Evolutionary conservation across 1,140 invertebrate species (phyloP).

Genomic region (Bombus superbus): DNA sequence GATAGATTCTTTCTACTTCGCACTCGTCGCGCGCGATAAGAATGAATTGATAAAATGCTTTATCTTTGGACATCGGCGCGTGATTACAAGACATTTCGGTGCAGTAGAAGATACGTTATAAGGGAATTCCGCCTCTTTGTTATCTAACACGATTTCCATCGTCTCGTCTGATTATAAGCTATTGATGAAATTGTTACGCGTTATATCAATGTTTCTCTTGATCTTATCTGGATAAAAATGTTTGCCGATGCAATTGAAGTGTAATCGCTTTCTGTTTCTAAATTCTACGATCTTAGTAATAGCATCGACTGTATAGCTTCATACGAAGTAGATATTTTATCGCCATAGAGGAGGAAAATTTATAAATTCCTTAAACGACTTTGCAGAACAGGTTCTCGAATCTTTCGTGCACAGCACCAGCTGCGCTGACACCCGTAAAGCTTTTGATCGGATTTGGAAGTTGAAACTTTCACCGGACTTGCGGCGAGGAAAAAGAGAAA

Average conservation of each 20-base stretch:
- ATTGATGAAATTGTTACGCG: neutral
- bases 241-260: too few species aligned
- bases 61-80: constrained; percentile 1
- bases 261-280: too few species aligned
- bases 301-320: neutral
- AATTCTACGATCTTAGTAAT: neutral
- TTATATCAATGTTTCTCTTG: neutral
- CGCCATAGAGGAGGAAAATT: neutral
- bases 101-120: constrained; percentile 7
- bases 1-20: constrained; percentile 35
- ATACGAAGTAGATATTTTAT: too few species aligned
- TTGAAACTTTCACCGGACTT: neutral
- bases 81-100: constrained; percentile 10
- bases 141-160: constrained; percentile 1
- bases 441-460: constrained; percentile 48
- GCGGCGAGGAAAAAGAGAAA: constrained; percentile 1
- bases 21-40: neutral
- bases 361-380: constrained; percentile 23
- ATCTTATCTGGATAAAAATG: neutral
- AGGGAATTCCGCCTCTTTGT: neutral
- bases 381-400: constrained; percentile 15
- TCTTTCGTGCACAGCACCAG: constrained; percentile 4
- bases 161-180: neutral
- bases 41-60: neutral
- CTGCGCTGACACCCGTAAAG: constrained; percentile 27